These are phyloP conservation scores for Parapristionchus giblindavisi DNA, from an alignment of 2,888 invertebrate genomes.

Conservation along the genomic window DNA sequence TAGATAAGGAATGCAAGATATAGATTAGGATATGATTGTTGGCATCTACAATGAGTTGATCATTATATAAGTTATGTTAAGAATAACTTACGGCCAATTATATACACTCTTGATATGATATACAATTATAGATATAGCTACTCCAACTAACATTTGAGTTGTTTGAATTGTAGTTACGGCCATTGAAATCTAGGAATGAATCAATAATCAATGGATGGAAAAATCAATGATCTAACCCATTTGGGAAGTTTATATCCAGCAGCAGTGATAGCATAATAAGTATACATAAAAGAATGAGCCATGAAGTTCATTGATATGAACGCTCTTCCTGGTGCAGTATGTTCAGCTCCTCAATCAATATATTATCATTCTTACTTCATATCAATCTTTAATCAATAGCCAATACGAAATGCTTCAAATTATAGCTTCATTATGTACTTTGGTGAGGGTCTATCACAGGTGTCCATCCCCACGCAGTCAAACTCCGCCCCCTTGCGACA, in stretches of 20 bases:
- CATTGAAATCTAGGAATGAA: slow-evolving; percentile 63
- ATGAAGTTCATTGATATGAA: slow-evolving; percentile 73
- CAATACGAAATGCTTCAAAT: too few species aligned
- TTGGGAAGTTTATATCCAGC: slow-evolving; percentile 74
- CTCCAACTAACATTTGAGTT: slow-evolving; percentile 66
- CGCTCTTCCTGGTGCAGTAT: slow-evolving; percentile 67
- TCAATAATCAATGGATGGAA: slow-evolving; percentile 19
- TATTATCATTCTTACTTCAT: too few species aligned
- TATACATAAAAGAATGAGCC: slow-evolving; percentile 74
- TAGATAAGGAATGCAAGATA: slow-evolving; percentile 66
- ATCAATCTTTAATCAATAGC: too few species aligned
- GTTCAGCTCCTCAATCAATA: slow-evolving; percentile 61
- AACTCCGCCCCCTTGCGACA: too few species aligned
- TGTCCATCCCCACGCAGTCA: too few species aligned
- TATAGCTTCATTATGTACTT: too few species aligned
- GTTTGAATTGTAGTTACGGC: slow-evolving; percentile 66
- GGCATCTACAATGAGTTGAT: slow-evolving; percentile 52
- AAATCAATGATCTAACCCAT: slow-evolving; percentile 49
- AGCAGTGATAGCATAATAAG: slow-evolving; percentile 73
- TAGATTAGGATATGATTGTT: slow-evolving; percentile 65
- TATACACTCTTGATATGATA: slow-evolving; percentile 57
- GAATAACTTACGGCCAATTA: slow-evolving; percentile 46
- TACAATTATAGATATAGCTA: slow-evolving; percentile 62
- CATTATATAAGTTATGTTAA: not conserved
- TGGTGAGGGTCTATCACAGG: too few species aligned